Conservation (phyloP, 2,888 invertebrate genomes). For the Axea sp. region DNA sequence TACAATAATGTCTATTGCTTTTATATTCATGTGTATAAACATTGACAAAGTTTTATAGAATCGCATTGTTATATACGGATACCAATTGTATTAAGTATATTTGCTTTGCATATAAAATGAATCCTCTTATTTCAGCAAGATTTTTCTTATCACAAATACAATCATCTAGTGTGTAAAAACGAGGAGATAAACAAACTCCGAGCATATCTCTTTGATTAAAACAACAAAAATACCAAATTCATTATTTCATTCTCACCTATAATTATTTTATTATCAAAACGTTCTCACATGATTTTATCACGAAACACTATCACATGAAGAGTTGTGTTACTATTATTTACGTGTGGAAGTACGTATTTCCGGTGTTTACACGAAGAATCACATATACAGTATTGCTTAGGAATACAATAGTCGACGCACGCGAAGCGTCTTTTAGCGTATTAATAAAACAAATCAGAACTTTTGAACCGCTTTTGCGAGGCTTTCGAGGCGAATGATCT, state of each 20-base stretch:
- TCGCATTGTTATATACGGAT: too few relatives aligned
- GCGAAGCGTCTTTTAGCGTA: conserved; percentile 15
- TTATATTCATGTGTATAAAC: too few relatives aligned
- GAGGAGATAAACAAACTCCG: too few relatives aligned
- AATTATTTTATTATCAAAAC: conserved; percentile 52
- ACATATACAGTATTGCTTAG: conserved; percentile 22
- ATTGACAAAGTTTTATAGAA: too few relatives aligned
- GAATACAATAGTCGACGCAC: conserved; percentile 11
- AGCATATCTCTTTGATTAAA: too few relatives aligned
- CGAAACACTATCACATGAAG: conserved; percentile 59
- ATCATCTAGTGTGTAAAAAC: too few relatives aligned
- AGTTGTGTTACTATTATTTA: conserved; percentile 53
- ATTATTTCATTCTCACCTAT: conserved; percentile 58
- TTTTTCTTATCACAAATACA: too few relatives aligned
- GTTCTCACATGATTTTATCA: conserved; percentile 68
- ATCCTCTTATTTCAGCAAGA: too few relatives aligned
- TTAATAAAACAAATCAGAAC: conserved; percentile 1
- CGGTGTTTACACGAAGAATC: conserved; percentile 46
- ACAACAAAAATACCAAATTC: too few relatives aligned
- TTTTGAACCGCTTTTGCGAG: neutral
- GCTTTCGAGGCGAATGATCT: neutral
- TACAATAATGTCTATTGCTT: too few relatives aligned
- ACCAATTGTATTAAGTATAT: too few relatives aligned
- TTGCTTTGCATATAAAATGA: too few relatives aligned
- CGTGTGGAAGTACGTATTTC: conserved; percentile 30